Evolutionary conservation across 2,888 invertebrate genomes (phyloP).

Genomic region (Iphiclides podalirius): DNA sequence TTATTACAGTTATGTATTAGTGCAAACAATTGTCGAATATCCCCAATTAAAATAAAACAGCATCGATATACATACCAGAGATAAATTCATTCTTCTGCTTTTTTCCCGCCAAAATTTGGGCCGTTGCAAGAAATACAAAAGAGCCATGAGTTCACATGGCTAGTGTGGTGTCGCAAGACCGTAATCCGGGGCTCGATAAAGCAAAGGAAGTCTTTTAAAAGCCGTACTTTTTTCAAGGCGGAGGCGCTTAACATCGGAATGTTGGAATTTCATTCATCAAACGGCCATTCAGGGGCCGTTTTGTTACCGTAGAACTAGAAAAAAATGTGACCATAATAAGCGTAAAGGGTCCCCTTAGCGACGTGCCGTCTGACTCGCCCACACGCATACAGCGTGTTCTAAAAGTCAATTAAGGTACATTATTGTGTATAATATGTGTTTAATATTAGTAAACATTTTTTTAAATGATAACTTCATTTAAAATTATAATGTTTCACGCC

Average conservation of each 20-base stretch:
- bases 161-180: conserved; percentile 34
- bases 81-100: too few relatives aligned
- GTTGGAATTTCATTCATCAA: conserved; percentile 69
- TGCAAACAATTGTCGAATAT: too few relatives aligned
- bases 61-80: too few relatives aligned
- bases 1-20: too few relatives aligned
- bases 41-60: too few relatives aligned
- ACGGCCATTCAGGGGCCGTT: conserved; percentile 57
- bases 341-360: conserved; percentile 54
- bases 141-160: conserved; percentile 29
- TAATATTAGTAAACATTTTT: too few relatives aligned
- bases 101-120: too few relatives aligned
- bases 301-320: conserved; percentile 52
- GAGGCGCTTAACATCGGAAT: conserved; percentile 58
- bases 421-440: too few relatives aligned
- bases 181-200: conserved; percentile 38
- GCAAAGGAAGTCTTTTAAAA: conserved; percentile 58
- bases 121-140: too few relatives aligned
- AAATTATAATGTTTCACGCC: too few relatives aligned
- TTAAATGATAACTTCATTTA: too few relatives aligned
- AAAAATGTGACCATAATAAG: conserved; percentile 41
- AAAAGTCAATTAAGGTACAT: conserved; percentile 17
- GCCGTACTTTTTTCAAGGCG: conserved; percentile 43
- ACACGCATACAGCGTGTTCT: conserved; percentile 47
- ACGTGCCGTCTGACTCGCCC: conserved; percentile 65